Evolutionary conservation across 2,113 vertebrate species (phyloP), one percentile per base, ranked within the genome.

Genomic region (Pelvicachromis taeniatus): DNA sequence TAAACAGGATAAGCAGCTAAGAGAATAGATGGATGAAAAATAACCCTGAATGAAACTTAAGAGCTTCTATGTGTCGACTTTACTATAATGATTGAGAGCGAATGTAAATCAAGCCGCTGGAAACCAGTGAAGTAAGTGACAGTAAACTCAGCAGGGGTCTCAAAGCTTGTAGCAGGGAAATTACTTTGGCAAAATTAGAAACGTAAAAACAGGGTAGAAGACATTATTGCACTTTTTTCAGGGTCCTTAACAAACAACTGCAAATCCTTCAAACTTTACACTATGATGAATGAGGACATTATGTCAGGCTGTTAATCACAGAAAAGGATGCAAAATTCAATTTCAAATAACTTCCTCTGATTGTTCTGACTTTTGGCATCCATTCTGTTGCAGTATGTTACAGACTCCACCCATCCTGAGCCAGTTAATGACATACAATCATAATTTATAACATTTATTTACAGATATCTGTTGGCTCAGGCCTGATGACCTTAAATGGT

Each of bases 301-400:
- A 21, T 63, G 59, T 63, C 33, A 63, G 10, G 59, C 59, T 63
- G 4, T 63, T 55, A 65, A 86, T 91, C 82, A 89, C 53, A 78
- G 21, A 77, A 11, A 61, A 78, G 77, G 85, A 89, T 53, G 75
- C 78, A 81, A 78, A 78, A 90, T 83, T 40, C 38, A 80, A 81
- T 85, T 90, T 87, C 83, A 86, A 38, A 91, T 91, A 77, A 73
- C 70, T 93, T 92, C 92, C 91, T 89, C 21, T 78, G 26, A 92
- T 94, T 92, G 87, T 92, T 77, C 23, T 50, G 58, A 14, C 2
- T 56, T 81, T 77, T 91, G 91, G 87, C 86, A 77, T 9, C 54
- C 16, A 13, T 13, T 52, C 77, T 23, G 2, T 68, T 86, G 68
- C 42, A 86, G 78, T 85, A 77, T 83, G 83, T 31, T 3, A 80